phyloP scores from a whole-genome alignment of 2,888 invertebrate species.

The Drosophila conformis region DNA sequence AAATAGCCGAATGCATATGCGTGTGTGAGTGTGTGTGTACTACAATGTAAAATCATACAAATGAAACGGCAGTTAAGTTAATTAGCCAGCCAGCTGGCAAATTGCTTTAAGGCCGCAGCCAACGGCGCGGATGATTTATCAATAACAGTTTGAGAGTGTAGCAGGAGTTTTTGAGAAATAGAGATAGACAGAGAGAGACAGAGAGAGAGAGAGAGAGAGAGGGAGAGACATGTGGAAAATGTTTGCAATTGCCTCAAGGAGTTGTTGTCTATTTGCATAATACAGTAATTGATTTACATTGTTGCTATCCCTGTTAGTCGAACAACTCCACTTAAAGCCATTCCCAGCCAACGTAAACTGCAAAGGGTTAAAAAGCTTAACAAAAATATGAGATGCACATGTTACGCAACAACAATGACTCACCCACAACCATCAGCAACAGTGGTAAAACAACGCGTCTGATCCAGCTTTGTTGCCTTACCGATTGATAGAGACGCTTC shows the following conservation, averaged over 20 bases:
- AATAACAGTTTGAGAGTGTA: slow-evolving; percentile 4
- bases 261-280: slow-evolving; percentile 58
- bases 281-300: slow-evolving; percentile 51
- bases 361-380: background rate
- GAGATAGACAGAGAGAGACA: background rate
- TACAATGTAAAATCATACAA: slow-evolving; percentile 18
- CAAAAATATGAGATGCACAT: no score
- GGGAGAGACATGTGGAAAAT: background rate
- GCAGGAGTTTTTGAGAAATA: background rate
- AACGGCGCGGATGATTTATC: slow-evolving; percentile 70
- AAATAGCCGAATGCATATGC: background rate
- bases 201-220: background rate
- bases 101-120: slow-evolving; percentile 67
- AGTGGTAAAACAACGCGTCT: background rate
- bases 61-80: slow-evolving; percentile 57
- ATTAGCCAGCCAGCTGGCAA: slow-evolving; percentile 53
- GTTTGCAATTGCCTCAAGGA: slow-evolving; percentile 40
- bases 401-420: background rate
- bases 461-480: background rate
- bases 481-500: background rate
- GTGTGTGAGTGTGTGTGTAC: slow-evolving; percentile 8
- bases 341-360: background rate
- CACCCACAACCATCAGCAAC: slow-evolving; percentile 6
- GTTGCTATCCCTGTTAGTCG: background rate
- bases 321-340: background rate